These are phyloP conservation scores for Limnephilus lunatus DNA, from an alignment of 2,888 invertebrate species.

Conservation along the genomic window DNA sequence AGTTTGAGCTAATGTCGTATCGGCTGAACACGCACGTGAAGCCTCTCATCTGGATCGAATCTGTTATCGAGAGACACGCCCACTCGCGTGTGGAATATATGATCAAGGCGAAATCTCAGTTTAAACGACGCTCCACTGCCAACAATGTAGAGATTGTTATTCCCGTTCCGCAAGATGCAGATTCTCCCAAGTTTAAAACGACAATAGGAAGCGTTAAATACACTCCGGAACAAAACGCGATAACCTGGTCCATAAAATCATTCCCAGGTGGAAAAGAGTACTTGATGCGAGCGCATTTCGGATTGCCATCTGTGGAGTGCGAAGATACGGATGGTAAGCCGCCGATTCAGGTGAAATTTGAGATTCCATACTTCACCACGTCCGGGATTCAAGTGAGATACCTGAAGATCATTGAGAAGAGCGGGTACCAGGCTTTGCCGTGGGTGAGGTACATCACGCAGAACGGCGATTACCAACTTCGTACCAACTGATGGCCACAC, in stretches of 20 bases:
- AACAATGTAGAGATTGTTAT: slow-evolving; percentile 99
- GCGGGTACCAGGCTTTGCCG: slow-evolving; percentile 98
- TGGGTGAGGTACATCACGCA: slow-evolving; percentile 99
- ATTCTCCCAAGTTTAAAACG: slow-evolving; percentile 98
- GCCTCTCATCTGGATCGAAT: slow-evolving; percentile 99
- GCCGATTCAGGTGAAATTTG: slow-evolving; percentile 98
- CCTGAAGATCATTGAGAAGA: slow-evolving; percentile 98
- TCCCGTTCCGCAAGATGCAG: slow-evolving; percentile 97
- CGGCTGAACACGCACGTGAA: slow-evolving; percentile 97
- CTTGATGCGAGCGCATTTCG: slow-evolving; percentile 98
- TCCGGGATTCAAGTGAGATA: slow-evolving; percentile 98
- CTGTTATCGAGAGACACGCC: slow-evolving; percentile 97
- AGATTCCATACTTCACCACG: slow-evolving; percentile 99
- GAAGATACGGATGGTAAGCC: slow-evolving; percentile 97
- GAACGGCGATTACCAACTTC: slow-evolving; percentile 98
- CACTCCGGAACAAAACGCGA: slow-evolving; percentile 96
- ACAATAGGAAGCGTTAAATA: slow-evolving; percentile 98
- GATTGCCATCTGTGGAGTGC: slow-evolving; percentile 95
- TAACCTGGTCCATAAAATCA: slow-evolving; percentile 98
- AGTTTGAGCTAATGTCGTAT: slow-evolving; percentile 99
- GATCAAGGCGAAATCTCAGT: slow-evolving; percentile 99
- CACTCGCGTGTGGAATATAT: slow-evolving; percentile 99
- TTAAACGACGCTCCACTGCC: slow-evolving; percentile 97
- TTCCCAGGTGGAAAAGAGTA: slow-evolving; percentile 99
- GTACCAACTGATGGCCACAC: slow-evolving; percentile 85